Conservation (phyloP, 2,113 vertebrate species). For the Phylloscopus trochilus region DNA sequence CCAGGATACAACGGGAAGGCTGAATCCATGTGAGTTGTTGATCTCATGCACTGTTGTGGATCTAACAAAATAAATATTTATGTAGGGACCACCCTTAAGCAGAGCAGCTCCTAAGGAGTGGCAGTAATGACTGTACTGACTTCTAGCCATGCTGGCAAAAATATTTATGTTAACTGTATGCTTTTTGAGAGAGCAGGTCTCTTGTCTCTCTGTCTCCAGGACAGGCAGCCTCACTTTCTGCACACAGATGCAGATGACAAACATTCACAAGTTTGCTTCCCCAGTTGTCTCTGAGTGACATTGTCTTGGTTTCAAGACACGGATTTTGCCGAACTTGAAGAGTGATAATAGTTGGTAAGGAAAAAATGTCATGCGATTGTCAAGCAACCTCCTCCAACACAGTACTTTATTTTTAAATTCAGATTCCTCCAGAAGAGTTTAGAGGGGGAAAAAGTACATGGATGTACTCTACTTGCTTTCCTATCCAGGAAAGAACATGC, state of each 20-base stretch:
- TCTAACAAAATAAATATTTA: slow-evolving; percentile 75
- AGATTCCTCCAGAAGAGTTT: neutral
- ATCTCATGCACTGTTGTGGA: slow-evolving; percentile 30
- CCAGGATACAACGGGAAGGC: neutral
- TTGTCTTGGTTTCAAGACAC: neutral
- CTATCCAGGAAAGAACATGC: neutral
- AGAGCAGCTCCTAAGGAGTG: slow-evolving; percentile 41
- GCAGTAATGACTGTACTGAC: slow-evolving; percentile 32
- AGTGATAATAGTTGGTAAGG: neutral
- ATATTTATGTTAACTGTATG: slow-evolving; percentile 54
- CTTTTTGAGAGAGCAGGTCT: slow-evolving; percentile 6
- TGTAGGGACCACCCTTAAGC: slow-evolving; percentile 53
- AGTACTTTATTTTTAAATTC: neutral
- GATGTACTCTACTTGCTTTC: neutral
- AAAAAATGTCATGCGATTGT: neutral
- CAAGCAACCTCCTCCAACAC: neutral
- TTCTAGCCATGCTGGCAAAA: slow-evolving; percentile 35
- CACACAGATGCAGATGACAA: slow-evolving; percentile 28
- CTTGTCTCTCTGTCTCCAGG: neutral
- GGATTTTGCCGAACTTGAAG: neutral
- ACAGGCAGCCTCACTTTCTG: neutral
- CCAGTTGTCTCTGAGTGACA: neutral
- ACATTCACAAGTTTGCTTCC: neutral
- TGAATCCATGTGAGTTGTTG: neutral
- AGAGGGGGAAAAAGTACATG: rapidly evolving